Evolutionary conservation across 2,113 vertebrate species (phyloP).

Genomic region (Camelus dromedarius): DNA sequence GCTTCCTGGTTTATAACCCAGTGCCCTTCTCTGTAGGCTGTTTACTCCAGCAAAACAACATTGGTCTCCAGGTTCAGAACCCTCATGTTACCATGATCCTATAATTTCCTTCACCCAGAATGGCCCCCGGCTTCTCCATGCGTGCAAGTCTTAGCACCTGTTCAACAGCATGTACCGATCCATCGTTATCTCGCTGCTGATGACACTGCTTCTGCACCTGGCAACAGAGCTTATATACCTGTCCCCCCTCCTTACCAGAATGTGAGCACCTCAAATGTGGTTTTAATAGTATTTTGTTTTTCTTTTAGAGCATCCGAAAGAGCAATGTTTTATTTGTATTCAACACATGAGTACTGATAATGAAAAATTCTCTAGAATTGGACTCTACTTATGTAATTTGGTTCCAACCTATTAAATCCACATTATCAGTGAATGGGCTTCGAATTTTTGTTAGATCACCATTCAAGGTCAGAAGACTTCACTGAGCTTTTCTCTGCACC

Average conservation of each 20-base stretch:
- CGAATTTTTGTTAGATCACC: neutral
- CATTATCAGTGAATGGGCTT: neutral
- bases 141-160: neutral
- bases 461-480: neutral
- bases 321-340: neutral
- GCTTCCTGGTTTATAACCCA: neutral
- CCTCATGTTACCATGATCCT: neutral
- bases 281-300: neutral
- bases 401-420: neutral
- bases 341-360: neutral
- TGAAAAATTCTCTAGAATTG: conserved; percentile 13
- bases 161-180: neutral
- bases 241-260: neutral
- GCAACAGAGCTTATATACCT: neutral
- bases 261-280: neutral
- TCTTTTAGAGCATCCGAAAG: neutral
- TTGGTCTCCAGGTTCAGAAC: neutral
- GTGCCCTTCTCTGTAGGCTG: neutral
- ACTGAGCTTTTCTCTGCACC: neutral
- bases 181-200: neutral
- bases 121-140: neutral
- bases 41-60: neutral
- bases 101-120: neutral
- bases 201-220: neutral
- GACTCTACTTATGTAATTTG: neutral